Conservation (phyloP, 1,140 invertebrate species). For the Leptestheria dahalacensis region DNA sequence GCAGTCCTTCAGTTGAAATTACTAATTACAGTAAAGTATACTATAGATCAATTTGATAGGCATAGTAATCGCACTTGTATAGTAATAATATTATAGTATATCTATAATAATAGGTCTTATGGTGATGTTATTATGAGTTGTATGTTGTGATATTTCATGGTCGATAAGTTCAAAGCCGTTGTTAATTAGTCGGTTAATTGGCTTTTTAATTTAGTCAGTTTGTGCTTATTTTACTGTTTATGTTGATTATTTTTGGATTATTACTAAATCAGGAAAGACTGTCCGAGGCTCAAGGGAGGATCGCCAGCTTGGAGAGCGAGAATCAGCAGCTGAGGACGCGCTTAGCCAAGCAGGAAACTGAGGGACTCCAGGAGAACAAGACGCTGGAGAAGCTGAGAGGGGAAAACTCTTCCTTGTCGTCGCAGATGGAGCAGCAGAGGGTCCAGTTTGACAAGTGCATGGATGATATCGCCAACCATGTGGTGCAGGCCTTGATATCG, state of each 20-base stretch:
- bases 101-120: too few species aligned
- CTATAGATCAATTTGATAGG: too few species aligned
- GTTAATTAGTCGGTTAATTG: too few species aligned
- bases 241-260: not conserved
- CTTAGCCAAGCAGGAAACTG: not conserved
- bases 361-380: conserved; percentile 1
- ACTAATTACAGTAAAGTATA: too few species aligned
- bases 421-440: conserved; percentile 43
- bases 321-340: not conserved
- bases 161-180: too few species aligned
- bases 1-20: too few species aligned
- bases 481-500: conserved; percentile 59
- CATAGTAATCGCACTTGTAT: too few species aligned
- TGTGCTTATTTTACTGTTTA: not conserved
- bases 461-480: conserved; percentile 61
- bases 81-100: too few species aligned
- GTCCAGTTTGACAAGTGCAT: conserved; percentile 55
- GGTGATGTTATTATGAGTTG: too few species aligned
- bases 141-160: too few species aligned
- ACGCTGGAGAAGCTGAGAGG: conserved; percentile 41
- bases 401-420: conserved; percentile 39
- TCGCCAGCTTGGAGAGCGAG: conserved; percentile 3
- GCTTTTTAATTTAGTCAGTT: not conserved
- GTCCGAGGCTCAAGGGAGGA: conserved; percentile 6
- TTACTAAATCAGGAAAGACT: conserved; percentile 9